A percentile compares a stretch with the other conserved stretches of the same genome.
Conservation (phyloP, 2,888 invertebrate genomes). For the Lycia hirtaria region DNA sequence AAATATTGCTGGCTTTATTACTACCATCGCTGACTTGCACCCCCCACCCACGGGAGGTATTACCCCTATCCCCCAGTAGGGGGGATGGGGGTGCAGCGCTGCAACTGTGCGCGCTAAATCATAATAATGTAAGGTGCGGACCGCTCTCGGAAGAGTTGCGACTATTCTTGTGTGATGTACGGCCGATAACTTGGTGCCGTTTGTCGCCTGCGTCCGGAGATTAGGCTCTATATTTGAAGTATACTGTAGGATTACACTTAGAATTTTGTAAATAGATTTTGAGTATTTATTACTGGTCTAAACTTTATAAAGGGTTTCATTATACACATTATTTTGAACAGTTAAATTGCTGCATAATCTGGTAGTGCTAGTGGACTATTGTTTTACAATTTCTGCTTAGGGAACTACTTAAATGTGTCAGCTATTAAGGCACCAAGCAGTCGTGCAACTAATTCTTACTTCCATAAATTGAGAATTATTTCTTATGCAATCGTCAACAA, state of each 20-base stretch:
- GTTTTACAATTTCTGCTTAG: no score
- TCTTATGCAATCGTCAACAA: no score
- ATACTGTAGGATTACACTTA: not conserved
- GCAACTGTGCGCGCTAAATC: conserved; percentile 80
- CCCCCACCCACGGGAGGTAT: conserved; percentile 15
- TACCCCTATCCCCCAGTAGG: conserved; percentile 14
- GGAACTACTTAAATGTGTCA: no score
- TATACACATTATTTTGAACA: no score
- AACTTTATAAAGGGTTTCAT: no score
- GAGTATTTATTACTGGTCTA: no score
- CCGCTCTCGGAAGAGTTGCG: conserved; percentile 46
- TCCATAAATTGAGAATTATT: no score
- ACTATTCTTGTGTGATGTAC: conserved; percentile 38
- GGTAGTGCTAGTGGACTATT: no score
- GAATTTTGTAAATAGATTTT: no score
- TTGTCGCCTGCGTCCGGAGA: conserved; percentile 33
- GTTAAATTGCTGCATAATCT: no score
- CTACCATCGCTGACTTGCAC: conserved; percentile 71
- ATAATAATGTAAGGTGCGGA: conserved; percentile 79
- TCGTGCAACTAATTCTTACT: no score
- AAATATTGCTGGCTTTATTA: conserved; percentile 85
- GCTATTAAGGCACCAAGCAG: no score
- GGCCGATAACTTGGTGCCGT: conserved; percentile 43
- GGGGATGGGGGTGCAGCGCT: conserved; percentile 64
- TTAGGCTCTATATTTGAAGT: not conserved